A percentile compares a stretch with the other conserved stretches of the same genome.
Evolutionary conservation across 2,888 invertebrate genomes (phyloP).

Genomic region (Iselma pallidipennis): DNA sequence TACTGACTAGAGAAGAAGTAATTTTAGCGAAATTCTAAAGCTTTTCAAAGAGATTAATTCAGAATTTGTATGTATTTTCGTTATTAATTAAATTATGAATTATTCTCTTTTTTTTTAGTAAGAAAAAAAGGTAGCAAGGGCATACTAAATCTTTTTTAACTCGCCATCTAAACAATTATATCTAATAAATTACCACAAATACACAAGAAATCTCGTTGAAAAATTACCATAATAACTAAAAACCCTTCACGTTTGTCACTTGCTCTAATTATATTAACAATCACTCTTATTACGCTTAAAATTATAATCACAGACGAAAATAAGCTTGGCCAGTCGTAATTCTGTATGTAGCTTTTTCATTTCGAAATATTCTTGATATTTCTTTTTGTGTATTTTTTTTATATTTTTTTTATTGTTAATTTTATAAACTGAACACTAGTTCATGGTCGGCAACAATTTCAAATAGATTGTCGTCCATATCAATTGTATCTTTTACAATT

Average conservation of each 20-base stretch:
- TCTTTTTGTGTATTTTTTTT: too few relatives aligned
- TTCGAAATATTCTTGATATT: too few relatives aligned
- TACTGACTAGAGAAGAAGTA: not conserved
- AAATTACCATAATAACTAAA: constrained; percentile 25
- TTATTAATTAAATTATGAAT: constrained; percentile 10
- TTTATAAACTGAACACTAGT: too few relatives aligned
- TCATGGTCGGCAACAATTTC: too few relatives aligned
- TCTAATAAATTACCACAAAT: constrained; percentile 21
- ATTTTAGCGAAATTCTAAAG: not conserved
- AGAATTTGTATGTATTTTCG: too few relatives aligned
- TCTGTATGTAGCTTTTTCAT: not conserved
- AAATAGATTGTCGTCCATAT: too few relatives aligned
- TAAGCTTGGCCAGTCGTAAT: constrained; percentile 49
- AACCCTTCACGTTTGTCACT: too few relatives aligned
- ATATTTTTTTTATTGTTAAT: too few relatives aligned
- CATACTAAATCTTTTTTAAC: constrained; percentile 23
- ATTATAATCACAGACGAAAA: constrained; percentile 53
- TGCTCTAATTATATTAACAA: too few relatives aligned
- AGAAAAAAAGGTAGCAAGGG: constrained; percentile 3
- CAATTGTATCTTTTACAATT: too few relatives aligned
- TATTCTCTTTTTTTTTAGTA: not conserved
- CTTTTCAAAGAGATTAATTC: not conserved
- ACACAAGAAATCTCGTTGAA: constrained; percentile 11
- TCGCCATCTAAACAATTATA: constrained; percentile 13
- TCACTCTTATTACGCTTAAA: constrained; percentile 44